Evolutionary conservation across 1,140 invertebrate species (phyloP).

Genomic region (Cheumatopsyche charites): DNA sequence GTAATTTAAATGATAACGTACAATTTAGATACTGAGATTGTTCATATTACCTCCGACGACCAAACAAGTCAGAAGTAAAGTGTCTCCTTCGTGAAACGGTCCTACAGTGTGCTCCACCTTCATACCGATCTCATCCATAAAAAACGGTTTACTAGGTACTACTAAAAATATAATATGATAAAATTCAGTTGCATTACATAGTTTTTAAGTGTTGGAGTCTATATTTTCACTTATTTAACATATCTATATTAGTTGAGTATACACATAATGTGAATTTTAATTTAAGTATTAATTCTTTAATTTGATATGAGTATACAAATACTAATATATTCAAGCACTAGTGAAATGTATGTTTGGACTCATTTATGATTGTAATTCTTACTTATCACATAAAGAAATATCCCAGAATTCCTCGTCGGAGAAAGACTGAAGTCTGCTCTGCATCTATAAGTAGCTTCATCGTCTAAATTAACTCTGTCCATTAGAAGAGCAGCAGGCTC

Average conservation of each 20-base stretch:
- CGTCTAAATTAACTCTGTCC: slow-evolving; percentile 62
- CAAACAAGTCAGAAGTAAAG: slow-evolving; percentile 79
- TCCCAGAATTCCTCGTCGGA: slow-evolving; percentile 72
- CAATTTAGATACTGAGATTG: not conserved
- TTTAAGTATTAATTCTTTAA: too few relatives aligned
- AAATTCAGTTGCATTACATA: slow-evolving; percentile 1
- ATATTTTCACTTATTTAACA: too few relatives aligned
- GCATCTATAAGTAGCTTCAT: slow-evolving; percentile 75
- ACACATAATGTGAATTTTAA: not conserved
- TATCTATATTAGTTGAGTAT: not conserved
- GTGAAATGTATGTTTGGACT: slow-evolving; percentile 37
- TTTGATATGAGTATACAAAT: slow-evolving; percentile 15
- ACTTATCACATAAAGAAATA: slow-evolving; percentile 79
- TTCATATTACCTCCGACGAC: slow-evolving; percentile 78
- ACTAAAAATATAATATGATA: slow-evolving; percentile 51
- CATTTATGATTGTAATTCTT: slow-evolving; percentile 54
- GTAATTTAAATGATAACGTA: not conserved
- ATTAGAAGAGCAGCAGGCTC: slow-evolving; percentile 65
- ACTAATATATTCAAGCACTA: too few relatives aligned
- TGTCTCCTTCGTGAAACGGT: slow-evolving; percentile 83
- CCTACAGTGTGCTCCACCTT: slow-evolving; percentile 61
- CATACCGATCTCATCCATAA: slow-evolving; percentile 58
- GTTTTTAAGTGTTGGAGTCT: too few relatives aligned
- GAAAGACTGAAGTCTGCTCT: slow-evolving; percentile 76
- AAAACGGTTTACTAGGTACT: slow-evolving; percentile 59